phyloP scores from a whole-genome alignment of 2,797 vertebrate species.

The Sebastes vulpes region DNA sequence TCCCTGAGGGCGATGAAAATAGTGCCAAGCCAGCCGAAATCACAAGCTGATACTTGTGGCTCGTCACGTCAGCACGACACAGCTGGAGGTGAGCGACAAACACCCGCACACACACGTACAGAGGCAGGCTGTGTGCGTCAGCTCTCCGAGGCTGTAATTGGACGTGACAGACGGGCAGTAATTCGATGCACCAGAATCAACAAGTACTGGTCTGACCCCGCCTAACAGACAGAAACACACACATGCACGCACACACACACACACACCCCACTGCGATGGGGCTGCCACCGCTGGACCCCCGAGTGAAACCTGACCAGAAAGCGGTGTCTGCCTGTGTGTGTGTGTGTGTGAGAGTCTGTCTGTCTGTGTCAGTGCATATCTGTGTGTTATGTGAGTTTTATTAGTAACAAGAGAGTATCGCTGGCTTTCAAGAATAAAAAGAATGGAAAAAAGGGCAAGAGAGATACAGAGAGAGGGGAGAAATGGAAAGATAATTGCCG shows the following conservation, averaged over 20 bases:
- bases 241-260: slow-evolving; percentile 1
- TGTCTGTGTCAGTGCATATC: slow-evolving; percentile 16
- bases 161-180: slow-evolving; percentile 87
- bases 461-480: slow-evolving; percentile 33
- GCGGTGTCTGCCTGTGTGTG: slow-evolving; percentile 28
- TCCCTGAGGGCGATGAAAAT: slow-evolving; percentile 33
- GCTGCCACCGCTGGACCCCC: slow-evolving; percentile 59
- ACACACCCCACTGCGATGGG: slow-evolving; percentile 62
- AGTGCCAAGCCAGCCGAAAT: slow-evolving; percentile 46
- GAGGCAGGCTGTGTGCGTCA: slow-evolving; percentile 85
- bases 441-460: slow-evolving; percentile 22
- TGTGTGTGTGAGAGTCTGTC: slow-evolving; percentile 8
- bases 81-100: slow-evolving; percentile 80
- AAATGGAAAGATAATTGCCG: slow-evolving; percentile 76
- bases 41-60: slow-evolving; percentile 75
- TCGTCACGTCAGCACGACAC: slow-evolving; percentile 68
- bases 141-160: slow-evolving; percentile 79
- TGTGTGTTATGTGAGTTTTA: slow-evolving; percentile 53
- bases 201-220: slow-evolving; percentile 73
- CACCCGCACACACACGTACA: slow-evolving; percentile 70
- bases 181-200: slow-evolving; percentile 86
- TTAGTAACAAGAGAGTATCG: slow-evolving; percentile 58
- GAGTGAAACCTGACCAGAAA: slow-evolving; percentile 68
- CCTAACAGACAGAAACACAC: slow-evolving; percentile 56
- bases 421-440: slow-evolving; percentile 42